A percentile compares a stretch with the other conserved stretches of the same genome.
These are phyloP conservation scores for Chrysaora quinquecirrha DNA, from an alignment of 30 jellyfish, hydroid and myxozoan genomes.

Conservation along the genomic window DNA sequence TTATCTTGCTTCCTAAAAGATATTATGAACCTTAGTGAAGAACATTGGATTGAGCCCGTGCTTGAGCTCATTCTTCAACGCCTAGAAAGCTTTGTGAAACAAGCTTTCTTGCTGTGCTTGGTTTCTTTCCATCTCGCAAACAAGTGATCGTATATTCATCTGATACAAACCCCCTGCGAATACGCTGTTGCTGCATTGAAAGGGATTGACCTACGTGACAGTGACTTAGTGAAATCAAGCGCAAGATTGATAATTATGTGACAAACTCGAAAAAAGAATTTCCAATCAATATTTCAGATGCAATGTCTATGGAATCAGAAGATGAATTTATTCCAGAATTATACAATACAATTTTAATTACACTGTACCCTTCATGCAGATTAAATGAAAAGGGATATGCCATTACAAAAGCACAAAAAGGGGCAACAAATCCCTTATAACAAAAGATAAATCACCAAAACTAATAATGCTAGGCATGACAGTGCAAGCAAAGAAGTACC, in stretches of 20 bases:
- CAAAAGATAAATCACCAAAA: too few relatives aligned
- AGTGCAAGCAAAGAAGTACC: background rate
- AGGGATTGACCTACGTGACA: background rate
- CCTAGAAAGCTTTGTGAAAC: background rate
- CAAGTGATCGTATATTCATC: background rate
- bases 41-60: background rate
- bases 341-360: background rate
- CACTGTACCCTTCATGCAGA: background rate
- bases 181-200: background rate
- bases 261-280: too few relatives aligned
- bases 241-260: background rate
- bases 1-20: background rate
- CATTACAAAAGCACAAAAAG: background rate
- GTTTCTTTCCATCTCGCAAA: background rate
- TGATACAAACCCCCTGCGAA: background rate
- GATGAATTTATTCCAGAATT: background rate
- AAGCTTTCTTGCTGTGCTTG: background rate
- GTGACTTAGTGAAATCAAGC: background rate
- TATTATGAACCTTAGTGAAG: background rate
- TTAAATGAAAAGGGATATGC: background rate
- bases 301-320: background rate
- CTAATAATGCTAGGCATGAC: background rate
- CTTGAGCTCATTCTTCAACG: background rate
- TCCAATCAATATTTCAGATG: too few relatives aligned
- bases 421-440: too few relatives aligned